Conservation (phyloP, 37 sponge, comb jelly and placozoan genomes). For the Ianthella basta region DNA sequence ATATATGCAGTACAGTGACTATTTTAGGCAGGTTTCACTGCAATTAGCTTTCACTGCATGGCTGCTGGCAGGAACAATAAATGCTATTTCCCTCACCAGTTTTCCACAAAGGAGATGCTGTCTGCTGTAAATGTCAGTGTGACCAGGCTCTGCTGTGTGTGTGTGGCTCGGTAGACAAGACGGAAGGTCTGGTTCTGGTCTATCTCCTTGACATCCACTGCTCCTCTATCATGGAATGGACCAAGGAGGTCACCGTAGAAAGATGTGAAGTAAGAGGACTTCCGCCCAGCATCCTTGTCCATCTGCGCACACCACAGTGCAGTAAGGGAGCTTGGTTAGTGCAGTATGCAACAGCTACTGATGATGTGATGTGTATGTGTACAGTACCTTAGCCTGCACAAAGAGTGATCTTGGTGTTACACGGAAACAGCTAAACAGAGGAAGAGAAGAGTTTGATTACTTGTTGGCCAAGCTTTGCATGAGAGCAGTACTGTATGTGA, state of each 20-base stretch:
- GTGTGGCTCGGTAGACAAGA: slow-evolving; percentile 55
- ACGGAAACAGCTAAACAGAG: slow-evolving; percentile 44
- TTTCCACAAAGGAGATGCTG: slow-evolving; percentile 66
- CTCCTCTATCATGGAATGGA: slow-evolving; percentile 16
- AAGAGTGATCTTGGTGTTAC: slow-evolving; percentile 47
- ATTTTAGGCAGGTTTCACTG: too few species aligned
- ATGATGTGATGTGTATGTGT: neutral
- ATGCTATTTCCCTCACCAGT: slow-evolving; percentile 38
- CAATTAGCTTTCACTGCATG: too few species aligned
- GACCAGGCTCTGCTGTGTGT: slow-evolving; percentile 75
- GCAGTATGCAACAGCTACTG: neutral
- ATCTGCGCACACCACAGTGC: neutral
- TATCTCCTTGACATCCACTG: neutral
- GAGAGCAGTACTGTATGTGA: neutral
- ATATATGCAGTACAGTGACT: too few species aligned
- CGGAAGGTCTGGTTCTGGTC: slow-evolving; percentile 24
- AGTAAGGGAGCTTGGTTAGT: neutral
- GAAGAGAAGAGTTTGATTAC: neutral
- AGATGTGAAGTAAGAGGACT: slow-evolving; percentile 62
- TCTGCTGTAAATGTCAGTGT: slow-evolving; percentile 79
- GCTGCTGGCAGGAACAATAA: neutral
- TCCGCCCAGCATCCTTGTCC: neutral
- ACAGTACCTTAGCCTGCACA: slow-evolving; percentile 40
- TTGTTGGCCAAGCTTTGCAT: too few species aligned
- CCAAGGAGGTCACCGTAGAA: slow-evolving; percentile 84